These are phyloP conservation scores for Helicoverpa armigera DNA, from an alignment of 1,140 invertebrate genomes.

Conservation along the genomic window DNA sequence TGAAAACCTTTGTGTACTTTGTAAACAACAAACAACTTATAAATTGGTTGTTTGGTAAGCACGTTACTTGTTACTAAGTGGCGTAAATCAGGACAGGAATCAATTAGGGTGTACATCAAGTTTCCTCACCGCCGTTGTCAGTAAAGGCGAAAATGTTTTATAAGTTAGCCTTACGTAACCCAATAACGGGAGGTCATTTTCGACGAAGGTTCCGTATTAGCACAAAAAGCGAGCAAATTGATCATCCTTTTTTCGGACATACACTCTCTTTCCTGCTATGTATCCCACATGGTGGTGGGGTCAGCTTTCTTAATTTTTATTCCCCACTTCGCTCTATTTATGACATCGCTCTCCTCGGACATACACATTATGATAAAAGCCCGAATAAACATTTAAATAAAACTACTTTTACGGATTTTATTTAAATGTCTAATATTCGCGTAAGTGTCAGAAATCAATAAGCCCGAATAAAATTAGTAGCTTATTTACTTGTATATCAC, in stretches of 20 bases:
- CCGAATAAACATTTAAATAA: too few relatives aligned
- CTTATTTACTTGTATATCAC: not conserved
- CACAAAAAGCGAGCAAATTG: not conserved
- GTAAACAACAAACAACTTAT: conserved; percentile 28
- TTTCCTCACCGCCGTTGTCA: not conserved
- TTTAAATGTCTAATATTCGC: too few relatives aligned
- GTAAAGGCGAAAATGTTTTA: conserved; percentile 17
- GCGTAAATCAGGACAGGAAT: conserved; percentile 20
- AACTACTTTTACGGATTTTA: too few relatives aligned
- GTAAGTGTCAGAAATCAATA: too few relatives aligned
- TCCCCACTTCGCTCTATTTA: too few relatives aligned
- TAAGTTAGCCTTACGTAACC: conserved; percentile 13
- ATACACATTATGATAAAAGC: too few relatives aligned
- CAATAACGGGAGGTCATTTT: conserved; percentile 7
- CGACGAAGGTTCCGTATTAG: not conserved
- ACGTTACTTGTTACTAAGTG: not conserved
- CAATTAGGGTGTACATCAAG: conserved; percentile 11
- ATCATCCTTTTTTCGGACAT: not conserved
- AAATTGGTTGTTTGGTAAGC: conserved; percentile 19
- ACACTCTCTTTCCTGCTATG: too few relatives aligned
- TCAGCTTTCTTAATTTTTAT: too few relatives aligned
- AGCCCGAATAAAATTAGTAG: not conserved
- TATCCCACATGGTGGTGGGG: too few relatives aligned
- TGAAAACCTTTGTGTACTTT: conserved; percentile 10
- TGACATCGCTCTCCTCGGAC: too few relatives aligned